Conservation (phyloP, 2,888 invertebrate species). For the Candidula unifasciata region DNA sequence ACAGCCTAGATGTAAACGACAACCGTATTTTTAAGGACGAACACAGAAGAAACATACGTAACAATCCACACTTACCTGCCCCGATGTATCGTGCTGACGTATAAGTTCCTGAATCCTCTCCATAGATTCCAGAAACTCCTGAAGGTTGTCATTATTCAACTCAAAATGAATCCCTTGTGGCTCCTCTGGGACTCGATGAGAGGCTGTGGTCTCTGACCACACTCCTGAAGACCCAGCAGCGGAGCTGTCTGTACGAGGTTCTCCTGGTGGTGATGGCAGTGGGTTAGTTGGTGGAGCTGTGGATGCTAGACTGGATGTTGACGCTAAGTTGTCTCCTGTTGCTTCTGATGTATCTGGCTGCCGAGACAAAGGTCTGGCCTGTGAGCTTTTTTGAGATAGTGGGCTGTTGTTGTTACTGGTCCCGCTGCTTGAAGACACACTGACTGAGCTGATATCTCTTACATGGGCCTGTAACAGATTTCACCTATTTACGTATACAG, state of each 20-base stretch:
- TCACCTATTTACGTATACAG: no score
- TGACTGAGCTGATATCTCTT: slow-evolving; percentile 29
- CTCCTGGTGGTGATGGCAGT: neutral
- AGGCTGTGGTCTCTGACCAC: neutral
- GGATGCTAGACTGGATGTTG: neutral
- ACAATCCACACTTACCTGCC: neutral
- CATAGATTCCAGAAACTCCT: slow-evolving; percentile 37
- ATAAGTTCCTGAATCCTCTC: slow-evolving; percentile 28
- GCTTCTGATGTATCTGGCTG: neutral
- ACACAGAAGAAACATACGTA: no score
- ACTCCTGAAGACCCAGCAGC: neutral
- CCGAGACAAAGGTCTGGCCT: neutral
- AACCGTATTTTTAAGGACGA: no score
- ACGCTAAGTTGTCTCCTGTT: neutral
- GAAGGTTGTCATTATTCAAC: slow-evolving; percentile 7
- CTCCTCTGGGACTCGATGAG: neutral
- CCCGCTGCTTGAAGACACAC: neutral
- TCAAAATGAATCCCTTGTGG: neutral
- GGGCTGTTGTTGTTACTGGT: slow-evolving; percentile 1
- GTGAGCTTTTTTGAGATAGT: neutral
- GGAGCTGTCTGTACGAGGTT: neutral
- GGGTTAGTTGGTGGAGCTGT: neutral
- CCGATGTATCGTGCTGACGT: neutral
- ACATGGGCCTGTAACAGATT: slow-evolving; percentile 36
- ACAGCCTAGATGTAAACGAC: no score